Evolutionary conservation across 2,113 vertebrate species (phyloP), one percentile per base, ranked within the genome.

Genomic region (Morone saxatilis): DNA sequence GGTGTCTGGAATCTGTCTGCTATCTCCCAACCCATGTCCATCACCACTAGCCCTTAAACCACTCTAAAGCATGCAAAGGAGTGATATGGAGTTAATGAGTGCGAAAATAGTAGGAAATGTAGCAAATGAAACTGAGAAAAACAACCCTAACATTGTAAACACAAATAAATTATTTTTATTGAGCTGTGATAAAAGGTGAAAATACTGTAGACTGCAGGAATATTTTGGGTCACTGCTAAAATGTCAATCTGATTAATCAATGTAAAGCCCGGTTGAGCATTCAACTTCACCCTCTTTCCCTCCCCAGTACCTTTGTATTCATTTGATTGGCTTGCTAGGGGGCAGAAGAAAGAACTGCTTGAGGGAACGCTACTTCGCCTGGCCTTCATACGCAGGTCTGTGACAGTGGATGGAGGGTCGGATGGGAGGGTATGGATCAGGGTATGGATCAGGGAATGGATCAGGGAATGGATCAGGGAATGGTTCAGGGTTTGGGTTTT

Each of bases 351-450:
- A 1, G 93, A 92, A 6, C 87, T 86, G 62, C 92, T 94, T 79
- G 94, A 88, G 85, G 89, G 86, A 87, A 93, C 77, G 45, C 78
- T 83, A 31, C 94, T 73, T 87, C 91, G 87, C 85, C 89, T 92
- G 89, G 94, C 86, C 88, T 92, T 95, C 93, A 91, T 88, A 90
- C 89, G 90, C 79, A 95, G 90, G 84, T 96, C 95, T 96, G 94
- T 82, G 83, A 78, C 6, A 53, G 86, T 90, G 76, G 0, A 85
- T 51, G 59, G 19, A 60, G 7, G 53, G 59, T 20, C 1, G 8
- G 9, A 31, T 61, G 61, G 31, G 57, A 1, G 36, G 1, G 50
- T 6, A 31, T 65, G 16, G 22, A 66, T 76, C 17, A 66, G 70
- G 74, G 38, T 56, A 0, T 61, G 65, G 48, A 59, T 31, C 17